phyloP scores from a whole-genome alignment of 2,797 vertebrate genomes.

The Alfaro cultratus region DNA sequence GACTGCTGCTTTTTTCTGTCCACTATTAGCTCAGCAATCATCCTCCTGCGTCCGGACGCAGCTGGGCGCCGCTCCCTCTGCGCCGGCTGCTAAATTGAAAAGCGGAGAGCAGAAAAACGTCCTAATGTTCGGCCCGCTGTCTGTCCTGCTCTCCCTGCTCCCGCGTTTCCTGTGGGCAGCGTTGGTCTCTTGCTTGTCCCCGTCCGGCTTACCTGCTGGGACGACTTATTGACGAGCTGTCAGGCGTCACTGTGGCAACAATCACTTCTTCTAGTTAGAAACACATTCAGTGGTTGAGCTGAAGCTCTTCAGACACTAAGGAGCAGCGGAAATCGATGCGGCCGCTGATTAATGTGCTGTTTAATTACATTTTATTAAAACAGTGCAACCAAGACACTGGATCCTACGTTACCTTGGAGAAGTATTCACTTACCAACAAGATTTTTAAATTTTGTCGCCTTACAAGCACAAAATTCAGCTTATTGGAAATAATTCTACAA shows the following conservation, averaged over 20 bases:
- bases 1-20: conserved; percentile 1
- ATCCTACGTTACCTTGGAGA: background rate
- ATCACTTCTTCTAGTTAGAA: conserved; percentile 42
- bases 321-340: conserved; percentile 19
- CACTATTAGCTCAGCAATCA: background rate
- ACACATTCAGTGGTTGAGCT: background rate
- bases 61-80: conserved; percentile 13
- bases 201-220: conserved; percentile 26
- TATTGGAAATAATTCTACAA: background rate
- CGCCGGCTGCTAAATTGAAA: conserved; percentile 16
- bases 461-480: background rate
- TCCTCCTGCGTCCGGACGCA: conserved; percentile 10
- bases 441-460: background rate
- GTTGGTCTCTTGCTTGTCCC: conserved; percentile 1
- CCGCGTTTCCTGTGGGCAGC: background rate
- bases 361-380: conserved; percentile 15
- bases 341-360: conserved; percentile 12
- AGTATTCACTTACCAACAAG: background rate
- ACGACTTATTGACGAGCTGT: conserved; percentile 53
- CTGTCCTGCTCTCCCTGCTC: background rate
- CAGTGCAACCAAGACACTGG: background rate
- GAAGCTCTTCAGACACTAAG: conserved; percentile 18
- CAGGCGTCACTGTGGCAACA: conserved; percentile 40
- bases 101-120: conserved; percentile 10
- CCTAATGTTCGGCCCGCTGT: background rate